These are phyloP conservation scores for Polydesmus complanatus DNA, from an alignment of 2,888 invertebrate species.

Conservation along the genomic window DNA sequence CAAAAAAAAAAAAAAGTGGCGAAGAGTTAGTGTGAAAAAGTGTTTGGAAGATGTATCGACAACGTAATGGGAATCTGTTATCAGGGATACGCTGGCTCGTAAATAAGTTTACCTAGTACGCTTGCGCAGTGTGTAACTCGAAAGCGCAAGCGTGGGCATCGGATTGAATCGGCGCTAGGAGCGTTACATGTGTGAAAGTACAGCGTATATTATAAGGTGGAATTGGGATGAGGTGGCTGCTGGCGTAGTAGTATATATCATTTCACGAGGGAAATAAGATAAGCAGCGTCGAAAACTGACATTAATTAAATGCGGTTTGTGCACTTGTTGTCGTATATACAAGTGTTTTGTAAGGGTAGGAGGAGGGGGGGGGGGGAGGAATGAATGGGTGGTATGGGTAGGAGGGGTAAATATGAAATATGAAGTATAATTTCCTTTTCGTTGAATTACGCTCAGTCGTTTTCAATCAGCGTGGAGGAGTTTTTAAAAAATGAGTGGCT, in stretches of 20 bases:
- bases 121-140: neutral
- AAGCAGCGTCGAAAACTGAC: slow-evolving; percentile 9
- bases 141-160: neutral
- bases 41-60: neutral
- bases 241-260: neutral
- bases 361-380: neutral
- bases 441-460: slow-evolving; percentile 8
- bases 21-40: too few relatives aligned
- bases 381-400: neutral
- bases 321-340: neutral
- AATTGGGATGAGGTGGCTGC: too few relatives aligned
- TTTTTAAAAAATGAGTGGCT: neutral
- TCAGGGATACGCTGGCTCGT: neutral
- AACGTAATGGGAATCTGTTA: neutral
- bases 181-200: too few relatives aligned
- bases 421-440: slow-evolving; percentile 17
- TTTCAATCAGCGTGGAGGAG: slow-evolving; percentile 6
- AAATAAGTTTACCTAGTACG: neutral
- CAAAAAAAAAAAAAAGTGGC: too few relatives aligned
- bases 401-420: slow-evolving; percentile 13
- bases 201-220: too few relatives aligned
- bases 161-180: neutral
- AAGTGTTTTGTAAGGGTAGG: neutral
- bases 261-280: slow-evolving; percentile 10
- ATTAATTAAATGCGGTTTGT: slow-evolving; percentile 14